Base-by-base conservation (phyloP, 2,888 invertebrate genomes). In the Harpalus rufipes region DNA sequence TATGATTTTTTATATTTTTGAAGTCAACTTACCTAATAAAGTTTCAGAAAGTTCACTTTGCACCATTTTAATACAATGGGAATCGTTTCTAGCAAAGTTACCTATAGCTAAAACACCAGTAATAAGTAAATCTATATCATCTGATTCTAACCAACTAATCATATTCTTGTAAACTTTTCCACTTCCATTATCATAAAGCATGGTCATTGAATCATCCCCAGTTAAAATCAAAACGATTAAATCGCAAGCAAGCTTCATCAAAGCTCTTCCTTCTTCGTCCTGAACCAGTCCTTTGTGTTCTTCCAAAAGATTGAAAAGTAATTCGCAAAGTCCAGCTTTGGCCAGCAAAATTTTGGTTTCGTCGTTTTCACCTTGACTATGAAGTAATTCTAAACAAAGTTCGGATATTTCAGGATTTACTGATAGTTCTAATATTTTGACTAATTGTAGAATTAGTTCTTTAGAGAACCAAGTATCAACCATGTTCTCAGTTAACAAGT, bases 121-220 rank as follows among this genome's bases (percentile, higher is more conserved):
- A n/a, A 95, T 94, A 88, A 96, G 92, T 21, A 98, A 92, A 90
- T 96, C 96, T 86, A 94, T 93, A 89, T 96, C 95, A 21, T 93
- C 91, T 0, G 95, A 94, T 85, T 95, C 93, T 86, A 98, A 91
- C 97, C 97, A 98, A 44, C 93, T 92, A 79, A 96, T 93, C 92
- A 96, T 94, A 90, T 93, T 95, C 88, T 91, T 91, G 90, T 95
- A 97, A 8, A 94, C 95, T 86, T 92, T 92, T 0, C 96, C 96
- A n/a, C 93, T 91, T 0, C 96, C 96, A 78, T 95, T 93, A 63
- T 94, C 93, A 90, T 97, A 98, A n/a, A 97, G 92, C 80, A 94
- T 92, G 87, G 96, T 94, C 97, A 98, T 97, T 81, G 97, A 96
- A 87, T 96, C 95, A 91, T 97, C 97, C 97, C 97, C 97, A 84